These are phyloP conservation scores for Taxidea taxus DNA, from an alignment of 2,113 vertebrate genomes.

Conservation along the genomic window DNA sequence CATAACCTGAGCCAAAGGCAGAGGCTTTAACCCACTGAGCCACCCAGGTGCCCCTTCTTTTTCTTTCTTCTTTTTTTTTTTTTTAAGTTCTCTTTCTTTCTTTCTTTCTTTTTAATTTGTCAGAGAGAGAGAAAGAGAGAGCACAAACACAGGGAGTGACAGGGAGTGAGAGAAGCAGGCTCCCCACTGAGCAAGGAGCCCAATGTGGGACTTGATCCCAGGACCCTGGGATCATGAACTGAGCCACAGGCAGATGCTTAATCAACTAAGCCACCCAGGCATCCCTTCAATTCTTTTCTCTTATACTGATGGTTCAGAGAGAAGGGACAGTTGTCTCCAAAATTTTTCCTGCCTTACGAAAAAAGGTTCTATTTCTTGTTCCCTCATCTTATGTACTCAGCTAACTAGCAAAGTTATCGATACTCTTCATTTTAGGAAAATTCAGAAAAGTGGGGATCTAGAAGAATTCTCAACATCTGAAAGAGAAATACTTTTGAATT, in stretches of 20 bases:
- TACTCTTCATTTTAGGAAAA: neutral
- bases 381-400: neutral
- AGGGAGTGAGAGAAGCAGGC: no score
- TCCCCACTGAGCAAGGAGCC: no score
- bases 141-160: no score
- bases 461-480: neutral
- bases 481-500: constrained; percentile 11
- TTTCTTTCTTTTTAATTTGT: neutral
- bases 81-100: neutral
- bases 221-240: no score
- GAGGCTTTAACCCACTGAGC: no score
- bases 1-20: no score
- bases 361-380: neutral
- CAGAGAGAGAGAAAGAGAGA: no score
- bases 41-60: no score
- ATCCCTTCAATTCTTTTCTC: neutral
- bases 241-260: neutral
- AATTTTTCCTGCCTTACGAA: neutral
- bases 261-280: neutral
- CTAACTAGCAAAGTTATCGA: neutral
- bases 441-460: neutral
- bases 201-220: no score
- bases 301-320: neutral
- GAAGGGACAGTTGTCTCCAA: neutral
- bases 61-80: no score